Evolutionary conservation across 1,140 invertebrate genomes (phyloP).

Genomic region (Dryas iulia): DNA sequence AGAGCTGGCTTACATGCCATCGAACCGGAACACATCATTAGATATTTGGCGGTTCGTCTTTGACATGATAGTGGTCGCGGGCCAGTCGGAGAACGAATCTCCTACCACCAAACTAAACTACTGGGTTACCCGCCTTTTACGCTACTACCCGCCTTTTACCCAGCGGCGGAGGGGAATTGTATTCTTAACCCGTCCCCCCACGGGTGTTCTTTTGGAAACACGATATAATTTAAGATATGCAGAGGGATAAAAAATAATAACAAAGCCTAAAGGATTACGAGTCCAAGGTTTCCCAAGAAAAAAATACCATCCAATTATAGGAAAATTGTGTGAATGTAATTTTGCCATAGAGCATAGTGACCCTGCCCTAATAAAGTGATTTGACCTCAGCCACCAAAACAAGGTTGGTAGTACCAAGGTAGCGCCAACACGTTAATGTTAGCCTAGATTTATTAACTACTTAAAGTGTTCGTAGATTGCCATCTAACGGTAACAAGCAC

Average conservation of each 20-base stretch:
- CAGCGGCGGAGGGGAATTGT: no score
- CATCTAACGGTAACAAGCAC: neutral
- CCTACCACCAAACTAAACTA: no score
- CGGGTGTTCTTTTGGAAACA: no score
- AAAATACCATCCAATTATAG: neutral
- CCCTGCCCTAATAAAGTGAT: neutral
- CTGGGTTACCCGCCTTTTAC: no score
- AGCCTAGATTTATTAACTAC: slow-evolving; percentile 3
- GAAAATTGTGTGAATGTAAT: neutral
- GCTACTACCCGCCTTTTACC: no score
- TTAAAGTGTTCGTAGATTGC: neutral
- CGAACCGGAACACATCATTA: no score
- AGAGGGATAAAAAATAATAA: neutral
- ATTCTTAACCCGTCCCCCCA: no score
- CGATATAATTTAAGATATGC: no score
- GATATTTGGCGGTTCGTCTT: no score
- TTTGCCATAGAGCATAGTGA: neutral
- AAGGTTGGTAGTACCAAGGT: neutral
- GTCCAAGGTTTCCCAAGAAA: neutral
- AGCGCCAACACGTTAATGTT: neutral
- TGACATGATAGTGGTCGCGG: no score
- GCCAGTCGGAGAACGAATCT: no score
- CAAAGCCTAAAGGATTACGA: neutral
- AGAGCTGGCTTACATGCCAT: no score
- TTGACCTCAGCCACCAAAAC: neutral